Conservation (phyloP, 2,888 invertebrate species). For the Sphaerophoria rueppellii region DNA sequence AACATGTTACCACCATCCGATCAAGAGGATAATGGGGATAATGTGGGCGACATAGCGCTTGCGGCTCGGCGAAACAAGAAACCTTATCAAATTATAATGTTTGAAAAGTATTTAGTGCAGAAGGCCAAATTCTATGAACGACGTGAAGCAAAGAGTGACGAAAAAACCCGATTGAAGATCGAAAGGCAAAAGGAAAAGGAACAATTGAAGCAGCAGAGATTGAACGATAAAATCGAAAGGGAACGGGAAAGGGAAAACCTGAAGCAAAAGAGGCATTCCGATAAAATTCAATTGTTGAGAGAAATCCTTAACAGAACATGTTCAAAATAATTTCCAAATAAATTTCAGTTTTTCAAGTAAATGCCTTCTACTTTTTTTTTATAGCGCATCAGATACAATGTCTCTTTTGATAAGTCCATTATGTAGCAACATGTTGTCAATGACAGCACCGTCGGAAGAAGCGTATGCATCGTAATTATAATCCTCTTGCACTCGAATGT, state of each 20-base stretch:
- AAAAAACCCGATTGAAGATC: neutral
- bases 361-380: neutral
- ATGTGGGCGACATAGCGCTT: neutral
- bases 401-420: slow-evolving; percentile 2
- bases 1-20: slow-evolving; percentile 8
- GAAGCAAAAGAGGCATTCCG: slow-evolving; percentile 16
- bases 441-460: neutral
- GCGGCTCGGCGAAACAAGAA: neutral
- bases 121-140: neutral
- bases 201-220: neutral
- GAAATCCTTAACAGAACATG: neutral
- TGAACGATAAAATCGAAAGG: neutral
- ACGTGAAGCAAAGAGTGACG: slow-evolving; percentile 4
- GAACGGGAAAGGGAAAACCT: neutral
- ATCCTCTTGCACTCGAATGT: neutral
- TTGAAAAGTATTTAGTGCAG: slow-evolving; percentile 8
- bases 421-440: neutral
- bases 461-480: neutral
- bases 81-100: neutral
- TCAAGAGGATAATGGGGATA: neutral
- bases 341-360: neutral
- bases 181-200: slow-evolving; percentile 1
- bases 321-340: neutral
- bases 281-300: slow-evolving; percentile 3
- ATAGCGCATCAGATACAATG: neutral